Evolutionary conservation across 2,797 vertebrate genomes (phyloP).

Genomic region (Ispidina picta): DNA sequence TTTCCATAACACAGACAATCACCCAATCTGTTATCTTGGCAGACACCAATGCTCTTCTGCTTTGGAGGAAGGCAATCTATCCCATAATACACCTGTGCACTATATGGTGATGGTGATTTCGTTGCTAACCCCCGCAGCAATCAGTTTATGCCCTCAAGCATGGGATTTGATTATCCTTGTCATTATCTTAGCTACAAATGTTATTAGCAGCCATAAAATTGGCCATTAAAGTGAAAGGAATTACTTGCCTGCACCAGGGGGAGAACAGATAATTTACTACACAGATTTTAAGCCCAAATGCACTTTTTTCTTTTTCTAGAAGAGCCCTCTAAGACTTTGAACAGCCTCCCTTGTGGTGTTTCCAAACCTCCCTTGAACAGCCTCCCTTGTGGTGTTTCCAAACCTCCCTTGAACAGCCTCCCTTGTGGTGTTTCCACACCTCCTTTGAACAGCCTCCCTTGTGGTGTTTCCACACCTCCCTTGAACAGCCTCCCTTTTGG

Average conservation of each 20-base stretch:
- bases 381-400: background rate
- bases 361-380: background rate
- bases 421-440: no score
- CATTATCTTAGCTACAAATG: conserved; percentile 77
- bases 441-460: no score
- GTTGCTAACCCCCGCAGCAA: conserved; percentile 63
- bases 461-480: no score
- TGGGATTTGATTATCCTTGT: conserved; percentile 76
- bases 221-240: conserved; percentile 73
- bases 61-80: conserved; percentile 42
- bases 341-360: background rate
- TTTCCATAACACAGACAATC: conserved; percentile 48
- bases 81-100: conserved; percentile 55
- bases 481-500: no score
- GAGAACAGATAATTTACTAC: conserved; percentile 66
- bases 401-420: no score
- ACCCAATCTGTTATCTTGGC: conserved; percentile 56
- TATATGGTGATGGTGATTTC: conserved; percentile 47
- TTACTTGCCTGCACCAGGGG: conserved; percentile 65
- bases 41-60: conserved; percentile 31
- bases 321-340: background rate
- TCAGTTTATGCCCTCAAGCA: conserved; percentile 72
- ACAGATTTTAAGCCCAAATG: conserved; percentile 53
- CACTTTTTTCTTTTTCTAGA: background rate
- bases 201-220: conserved; percentile 76